phyloP scores from a whole-genome alignment of 2,113 vertebrate species.

The Numenius arquata region DNA sequence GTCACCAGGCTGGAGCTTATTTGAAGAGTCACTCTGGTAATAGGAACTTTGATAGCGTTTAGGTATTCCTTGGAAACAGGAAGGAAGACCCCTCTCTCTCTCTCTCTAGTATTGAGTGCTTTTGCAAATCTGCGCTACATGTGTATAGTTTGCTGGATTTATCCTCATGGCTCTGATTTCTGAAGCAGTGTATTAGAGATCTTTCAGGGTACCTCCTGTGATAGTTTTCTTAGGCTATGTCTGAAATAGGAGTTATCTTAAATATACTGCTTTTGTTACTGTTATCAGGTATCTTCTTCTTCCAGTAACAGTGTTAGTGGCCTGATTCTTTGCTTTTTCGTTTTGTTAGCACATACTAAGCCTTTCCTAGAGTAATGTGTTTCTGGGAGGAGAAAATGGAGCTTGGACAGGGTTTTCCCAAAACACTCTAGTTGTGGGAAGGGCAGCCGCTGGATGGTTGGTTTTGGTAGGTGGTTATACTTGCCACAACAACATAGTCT shows the following conservation, averaged over 20 bases:
- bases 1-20: neutral
- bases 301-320: neutral
- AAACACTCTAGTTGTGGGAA: neutral
- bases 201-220: neutral
- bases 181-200: neutral
- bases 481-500: neutral
- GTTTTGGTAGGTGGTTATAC: neutral
- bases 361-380: neutral
- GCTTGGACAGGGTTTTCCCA: neutral
- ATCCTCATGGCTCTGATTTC: neutral
- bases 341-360: neutral
- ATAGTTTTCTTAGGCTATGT: too few species aligned
- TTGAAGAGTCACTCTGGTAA: neutral
- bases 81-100: neutral
- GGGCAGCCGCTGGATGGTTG: neutral
- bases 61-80: neutral
- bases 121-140: neutral
- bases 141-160: neutral
- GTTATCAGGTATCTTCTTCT: neutral
- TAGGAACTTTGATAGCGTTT: neutral
- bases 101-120: neutral
- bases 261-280: neutral
- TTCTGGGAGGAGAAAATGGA: neutral
- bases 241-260: neutral
- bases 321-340: neutral